Evolutionary conservation across 2,888 invertebrate genomes (phyloP).

Genomic region (Allophyes oxyacanthae): DNA sequence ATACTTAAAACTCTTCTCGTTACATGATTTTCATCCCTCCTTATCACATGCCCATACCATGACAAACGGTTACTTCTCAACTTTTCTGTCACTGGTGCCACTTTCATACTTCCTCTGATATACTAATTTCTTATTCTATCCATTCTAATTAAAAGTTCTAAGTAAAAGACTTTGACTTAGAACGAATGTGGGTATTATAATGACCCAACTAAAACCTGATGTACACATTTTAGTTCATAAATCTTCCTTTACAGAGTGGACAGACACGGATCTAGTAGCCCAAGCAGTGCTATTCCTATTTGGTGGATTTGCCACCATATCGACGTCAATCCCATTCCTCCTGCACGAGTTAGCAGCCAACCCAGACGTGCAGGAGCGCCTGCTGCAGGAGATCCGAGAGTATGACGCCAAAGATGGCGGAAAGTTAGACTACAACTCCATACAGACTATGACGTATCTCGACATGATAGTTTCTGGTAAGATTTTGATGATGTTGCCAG

Average conservation of each 20-base stretch:
- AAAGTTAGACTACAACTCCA: constrained; percentile 79
- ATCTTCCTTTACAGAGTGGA: constrained; percentile 65
- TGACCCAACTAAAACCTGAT: too few species aligned
- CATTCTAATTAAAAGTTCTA: too few species aligned
- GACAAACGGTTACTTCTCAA: too few species aligned
- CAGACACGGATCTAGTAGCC: constrained; percentile 76
- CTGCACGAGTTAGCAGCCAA: constrained; percentile 89
- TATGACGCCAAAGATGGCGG: constrained; percentile 73
- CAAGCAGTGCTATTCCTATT: constrained; percentile 86
- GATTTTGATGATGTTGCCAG: neutral
- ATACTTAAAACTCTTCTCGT: too few species aligned
- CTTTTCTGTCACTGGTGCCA: too few species aligned
- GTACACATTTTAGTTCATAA: too few species aligned
- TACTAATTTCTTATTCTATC: too few species aligned
- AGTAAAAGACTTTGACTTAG: too few species aligned
- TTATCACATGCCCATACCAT: too few species aligned
- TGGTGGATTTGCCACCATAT: constrained; percentile 87
- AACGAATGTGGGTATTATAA: too few species aligned
- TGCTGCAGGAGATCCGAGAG: constrained; percentile 87
- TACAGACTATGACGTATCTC: constrained; percentile 88
- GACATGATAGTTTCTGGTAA: constrained; percentile 90
- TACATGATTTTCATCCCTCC: too few species aligned
- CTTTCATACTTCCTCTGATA: too few species aligned
- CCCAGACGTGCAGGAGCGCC: constrained; percentile 86
- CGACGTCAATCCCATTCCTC: constrained; percentile 81